These are phyloP conservation scores for Xenentodon cancila DNA, from an alignment of 2,797 vertebrate genomes.

Conservation along the genomic window DNA sequence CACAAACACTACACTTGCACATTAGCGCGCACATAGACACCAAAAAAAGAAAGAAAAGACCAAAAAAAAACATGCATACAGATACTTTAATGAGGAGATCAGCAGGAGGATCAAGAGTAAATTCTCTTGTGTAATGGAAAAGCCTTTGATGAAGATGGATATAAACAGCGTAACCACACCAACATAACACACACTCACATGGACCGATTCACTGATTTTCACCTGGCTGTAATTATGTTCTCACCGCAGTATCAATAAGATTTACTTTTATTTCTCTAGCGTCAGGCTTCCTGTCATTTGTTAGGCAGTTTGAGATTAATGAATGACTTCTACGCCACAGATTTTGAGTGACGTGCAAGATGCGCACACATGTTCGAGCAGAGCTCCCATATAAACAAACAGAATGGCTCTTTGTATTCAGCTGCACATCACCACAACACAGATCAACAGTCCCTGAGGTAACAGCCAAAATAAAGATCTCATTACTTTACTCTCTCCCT, in stretches of 20 bases:
- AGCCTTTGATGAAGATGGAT: constrained; percentile 71
- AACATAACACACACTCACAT: constrained; percentile 39
- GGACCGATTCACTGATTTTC: constrained; percentile 49
- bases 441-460: constrained; percentile 82
- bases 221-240: constrained; percentile 59
- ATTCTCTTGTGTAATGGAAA: constrained; percentile 68
- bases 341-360: constrained; percentile 55
- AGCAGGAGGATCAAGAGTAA: constrained; percentile 68
- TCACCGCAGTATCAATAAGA: constrained; percentile 51
- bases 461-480: constrained; percentile 85
- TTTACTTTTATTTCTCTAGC: constrained; percentile 61
- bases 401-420: constrained; percentile 78
- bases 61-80: constrained; percentile 29
- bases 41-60: constrained; percentile 14
- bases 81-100: constrained; percentile 46
- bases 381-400: constrained; percentile 83
- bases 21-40: not conserved
- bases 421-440: constrained; percentile 79
- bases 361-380: constrained; percentile 21
- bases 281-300: constrained; percentile 61
- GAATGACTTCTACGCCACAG: constrained; percentile 47
- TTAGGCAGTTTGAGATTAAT: constrained; percentile 47
- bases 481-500: constrained; percentile 69
- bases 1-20: not conserved
- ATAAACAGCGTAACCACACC: constrained; percentile 66